These are phyloP conservation scores for Psittacara wagleri DNA, from an alignment of 2,113 vertebrate species.

Conservation along the genomic window DNA sequence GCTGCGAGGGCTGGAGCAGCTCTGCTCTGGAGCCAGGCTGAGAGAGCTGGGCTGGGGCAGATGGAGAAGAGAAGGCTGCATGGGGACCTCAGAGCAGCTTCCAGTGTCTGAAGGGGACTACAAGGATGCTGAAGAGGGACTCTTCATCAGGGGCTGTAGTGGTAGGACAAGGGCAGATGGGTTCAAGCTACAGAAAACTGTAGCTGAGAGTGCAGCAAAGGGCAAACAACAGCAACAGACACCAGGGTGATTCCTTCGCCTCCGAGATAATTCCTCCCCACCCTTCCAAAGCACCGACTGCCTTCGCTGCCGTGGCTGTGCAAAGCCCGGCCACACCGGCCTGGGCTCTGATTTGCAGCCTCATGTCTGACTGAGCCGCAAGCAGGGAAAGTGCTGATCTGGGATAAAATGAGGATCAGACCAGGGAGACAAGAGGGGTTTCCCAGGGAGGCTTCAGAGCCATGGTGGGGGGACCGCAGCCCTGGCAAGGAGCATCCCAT, in stretches of 20 bases:
- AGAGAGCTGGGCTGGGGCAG: neutral
- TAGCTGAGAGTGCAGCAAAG: neutral
- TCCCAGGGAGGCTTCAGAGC: neutral
- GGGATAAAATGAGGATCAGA: neutral
- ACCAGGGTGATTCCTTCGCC: neutral
- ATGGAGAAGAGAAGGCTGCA: neutral
- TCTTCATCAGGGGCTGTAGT: too few relatives aligned
- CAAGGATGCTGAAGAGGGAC: neutral
- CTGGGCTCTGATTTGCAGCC: conserved; percentile 32
- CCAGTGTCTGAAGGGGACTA: neutral
- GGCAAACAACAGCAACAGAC: neutral
- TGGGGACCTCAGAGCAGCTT: neutral
- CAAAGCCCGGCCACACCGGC: neutral
- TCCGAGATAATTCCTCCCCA: neutral
- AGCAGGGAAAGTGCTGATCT: neutral
- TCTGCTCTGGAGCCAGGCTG: neutral
- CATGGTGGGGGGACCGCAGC: accelerated
- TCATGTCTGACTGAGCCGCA: neutral
- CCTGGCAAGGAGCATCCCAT: neutral
- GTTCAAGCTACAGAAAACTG: neutral
- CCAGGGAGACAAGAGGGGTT: neutral
- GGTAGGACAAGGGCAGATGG: neutral
- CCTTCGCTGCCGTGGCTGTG: neutral
- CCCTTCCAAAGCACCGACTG: neutral
- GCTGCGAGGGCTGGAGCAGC: neutral